Percentiles rank a stretch among this genome's conserved stretches.
Evolutionary conservation across 2,888 invertebrate genomes (phyloP).

Genomic region (Ptychoptera albimana): DNA sequence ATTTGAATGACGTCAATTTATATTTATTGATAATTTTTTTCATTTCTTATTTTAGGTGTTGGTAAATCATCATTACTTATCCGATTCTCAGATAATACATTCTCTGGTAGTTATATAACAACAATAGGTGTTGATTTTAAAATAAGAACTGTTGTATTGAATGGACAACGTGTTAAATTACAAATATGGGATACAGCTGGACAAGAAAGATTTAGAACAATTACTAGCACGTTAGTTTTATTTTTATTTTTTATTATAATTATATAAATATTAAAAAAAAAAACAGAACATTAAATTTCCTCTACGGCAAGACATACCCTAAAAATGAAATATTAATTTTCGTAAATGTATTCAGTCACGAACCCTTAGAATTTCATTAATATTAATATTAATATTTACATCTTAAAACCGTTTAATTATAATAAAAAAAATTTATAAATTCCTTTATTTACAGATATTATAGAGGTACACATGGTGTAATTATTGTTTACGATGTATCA

Average conservation of each 20-base stretch:
- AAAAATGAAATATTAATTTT: too few species aligned
- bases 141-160: slow-evolving; percentile 88
- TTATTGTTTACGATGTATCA: slow-evolving; percentile 98
- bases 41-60: slow-evolving; percentile 55
- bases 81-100: slow-evolving; percentile 96
- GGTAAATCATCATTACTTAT: slow-evolving; percentile 95
- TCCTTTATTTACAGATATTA: slow-evolving; percentile 50
- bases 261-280: too few species aligned
- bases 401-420: too few species aligned
- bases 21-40: not conserved
- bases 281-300: too few species aligned
- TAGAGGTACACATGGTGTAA: slow-evolving; percentile 97
- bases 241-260: too few species aligned
- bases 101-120: slow-evolving; percentile 94
- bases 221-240: slow-evolving; percentile 75
- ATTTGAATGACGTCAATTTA: too few species aligned
- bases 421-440: too few species aligned
- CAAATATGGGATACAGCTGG: slow-evolving; percentile 99
- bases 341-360: too few species aligned
- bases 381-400: too few species aligned
- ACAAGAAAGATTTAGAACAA: slow-evolving; percentile 93
- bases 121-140: slow-evolving; percentile 99
- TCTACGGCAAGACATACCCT: too few species aligned
- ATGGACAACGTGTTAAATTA: slow-evolving; percentile 79
- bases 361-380: too few species aligned